Conservation (phyloP, 1,140 invertebrate species). For the Cylas formicarius region DNA sequence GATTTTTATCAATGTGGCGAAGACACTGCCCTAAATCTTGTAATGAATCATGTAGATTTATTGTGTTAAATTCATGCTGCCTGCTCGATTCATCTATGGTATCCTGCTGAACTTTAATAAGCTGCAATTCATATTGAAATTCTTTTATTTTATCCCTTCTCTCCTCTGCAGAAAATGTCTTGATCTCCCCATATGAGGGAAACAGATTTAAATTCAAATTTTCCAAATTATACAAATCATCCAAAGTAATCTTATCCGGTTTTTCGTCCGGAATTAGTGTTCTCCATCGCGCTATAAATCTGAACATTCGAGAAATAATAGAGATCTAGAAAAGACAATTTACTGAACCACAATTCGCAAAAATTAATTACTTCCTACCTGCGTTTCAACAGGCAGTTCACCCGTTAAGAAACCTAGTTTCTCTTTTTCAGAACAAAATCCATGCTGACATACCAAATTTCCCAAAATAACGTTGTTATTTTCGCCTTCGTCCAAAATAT, state of each 20-base stretch:
- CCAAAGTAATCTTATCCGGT: not conserved
- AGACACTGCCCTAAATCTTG: not conserved
- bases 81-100: not conserved
- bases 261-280: not conserved
- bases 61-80: not conserved
- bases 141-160: not conserved
- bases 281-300: not conserved
- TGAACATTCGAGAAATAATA: slow-evolving; percentile 8
- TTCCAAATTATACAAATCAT: not conserved
- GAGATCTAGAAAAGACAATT: slow-evolving; percentile 5
- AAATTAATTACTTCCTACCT: not conserved
- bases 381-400: not conserved
- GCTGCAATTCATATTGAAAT: not conserved
- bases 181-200: slow-evolving; percentile 6
- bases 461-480: not conserved
- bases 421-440: slow-evolving; percentile 5
- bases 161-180: slow-evolving; percentile 3
- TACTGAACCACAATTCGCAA: not conserved
- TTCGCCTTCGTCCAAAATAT: slow-evolving; percentile 4
- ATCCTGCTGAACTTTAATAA: not conserved
- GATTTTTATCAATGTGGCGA: slow-evolving; percentile 4
- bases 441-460: slow-evolving; percentile 8
- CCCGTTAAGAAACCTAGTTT: slow-evolving; percentile 7
- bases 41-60: slow-evolving; percentile 1
- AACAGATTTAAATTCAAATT: slow-evolving; percentile 9